Evolutionary conservation across 2,797 vertebrate species (phyloP), one percentile per base, ranked within the genome.

Genomic region (Pseudopleuronectes americanus): DNA sequence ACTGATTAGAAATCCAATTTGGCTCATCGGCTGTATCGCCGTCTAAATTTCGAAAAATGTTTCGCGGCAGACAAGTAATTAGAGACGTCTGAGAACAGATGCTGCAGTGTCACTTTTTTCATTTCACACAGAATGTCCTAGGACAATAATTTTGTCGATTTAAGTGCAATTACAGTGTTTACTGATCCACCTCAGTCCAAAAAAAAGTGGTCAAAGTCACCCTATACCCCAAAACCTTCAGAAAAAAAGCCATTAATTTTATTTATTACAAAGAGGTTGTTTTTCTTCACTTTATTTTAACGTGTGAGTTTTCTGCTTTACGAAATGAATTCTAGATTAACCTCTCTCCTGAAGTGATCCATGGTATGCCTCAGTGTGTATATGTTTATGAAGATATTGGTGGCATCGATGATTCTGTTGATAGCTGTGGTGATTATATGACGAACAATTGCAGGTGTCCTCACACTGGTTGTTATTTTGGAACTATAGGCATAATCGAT

Each of bases 111-210:
- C 64, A 81, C 80, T 81, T 83, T 62, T 88, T 81, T 80, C 56
- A 87, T 83, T 78, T 68, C 48, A 64, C 70, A 57, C 17, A 74
- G 86, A 89, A 80, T 36, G 68, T 86, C 55, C 64, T 53, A 81
- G 66, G 86, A 87, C 65, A 74, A 80, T 79, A 67, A 83, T 75
- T 79, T 76, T 86, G 68, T 90, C 77, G 79, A 83, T 87, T 80
- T 90, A 93, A 94, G 93, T 94, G 92, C 90, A 92, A 93, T 94
- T 93, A 94, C 87, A 84, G 76, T 82, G 79, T 89, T 90, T 85
- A 84, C 78, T 89, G 82, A 71, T 85, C 79, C 88, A 84, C 83
- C 74, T 90, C 78, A 83, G 79, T 83, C 80, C 79, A 84, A 87
- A 59, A 87, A 87, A 59, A 80, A 80, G 81, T 77, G 83, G 70